A percentile compares a stretch with the other conserved stretches of the same genome.
phyloP scores from a whole-genome alignment of 92 coral and sea anemone genomes.

The Porites cylindrica region DNA sequence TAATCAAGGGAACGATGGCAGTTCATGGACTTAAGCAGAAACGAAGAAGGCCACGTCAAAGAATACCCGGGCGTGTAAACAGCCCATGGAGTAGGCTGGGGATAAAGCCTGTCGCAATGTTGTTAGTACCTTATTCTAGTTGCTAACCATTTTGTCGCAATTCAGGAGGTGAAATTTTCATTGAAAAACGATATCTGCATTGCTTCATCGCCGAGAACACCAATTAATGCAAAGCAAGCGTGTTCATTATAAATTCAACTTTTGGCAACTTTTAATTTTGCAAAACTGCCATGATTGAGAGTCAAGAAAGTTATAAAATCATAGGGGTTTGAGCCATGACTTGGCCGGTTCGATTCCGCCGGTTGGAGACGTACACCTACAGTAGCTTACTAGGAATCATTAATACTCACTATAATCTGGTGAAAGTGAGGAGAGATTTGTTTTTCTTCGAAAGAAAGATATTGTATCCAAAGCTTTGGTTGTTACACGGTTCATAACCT shows the following conservation, averaged over 20 bases:
- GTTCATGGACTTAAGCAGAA: neutral
- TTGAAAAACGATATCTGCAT: neutral
- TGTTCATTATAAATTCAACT: too few species aligned
- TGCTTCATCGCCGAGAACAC: neutral
- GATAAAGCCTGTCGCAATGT: constrained; percentile 18
- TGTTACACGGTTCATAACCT: neutral
- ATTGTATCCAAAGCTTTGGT: neutral
- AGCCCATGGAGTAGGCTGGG: constrained; percentile 33
- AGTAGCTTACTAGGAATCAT: neutral
- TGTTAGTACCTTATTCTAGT: constrained; percentile 35
- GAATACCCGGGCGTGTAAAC: constrained; percentile 7
- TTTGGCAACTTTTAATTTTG: too few species aligned
- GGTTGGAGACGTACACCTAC: neutral
- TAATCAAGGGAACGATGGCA: constrained; percentile 9
- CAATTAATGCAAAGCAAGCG: too few species aligned
- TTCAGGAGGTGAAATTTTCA: neutral
- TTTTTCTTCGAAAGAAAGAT: neutral
- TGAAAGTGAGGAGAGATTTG: neutral
- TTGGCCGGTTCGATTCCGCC: too few species aligned
- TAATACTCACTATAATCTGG: neutral
- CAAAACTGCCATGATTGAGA: too few species aligned
- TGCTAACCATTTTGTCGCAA: neutral
- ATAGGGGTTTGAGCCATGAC: too few species aligned
- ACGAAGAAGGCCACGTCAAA: neutral
- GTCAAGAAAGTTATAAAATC: too few species aligned